These are phyloP conservation scores for Phaenicophaeus curvirostris DNA, from an alignment of 2,797 vertebrate species.

Conservation along the genomic window DNA sequence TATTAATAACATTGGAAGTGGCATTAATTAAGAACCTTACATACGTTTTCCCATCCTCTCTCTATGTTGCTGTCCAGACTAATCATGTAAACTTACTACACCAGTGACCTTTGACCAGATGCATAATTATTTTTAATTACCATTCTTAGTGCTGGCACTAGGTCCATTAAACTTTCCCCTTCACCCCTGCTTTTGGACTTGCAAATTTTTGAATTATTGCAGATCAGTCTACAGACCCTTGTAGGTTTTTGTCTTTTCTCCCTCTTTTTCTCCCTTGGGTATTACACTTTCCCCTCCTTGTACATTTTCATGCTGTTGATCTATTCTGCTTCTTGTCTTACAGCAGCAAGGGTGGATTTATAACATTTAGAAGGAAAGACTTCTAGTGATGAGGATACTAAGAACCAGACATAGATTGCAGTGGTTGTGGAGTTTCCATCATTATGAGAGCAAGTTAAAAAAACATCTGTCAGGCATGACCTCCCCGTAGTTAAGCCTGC, in stretches of 20 bases:
- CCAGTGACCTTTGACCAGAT: conserved; percentile 8
- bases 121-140: conserved; percentile 27
- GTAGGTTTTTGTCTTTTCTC: neutral
- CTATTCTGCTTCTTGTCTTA: neutral
- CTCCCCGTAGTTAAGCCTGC: conserved; percentile 14
- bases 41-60: neutral
- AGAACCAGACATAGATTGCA: neutral
- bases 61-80: conserved; percentile 27
- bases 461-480: conserved; percentile 16
- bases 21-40: conserved; percentile 38
- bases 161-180: neutral
- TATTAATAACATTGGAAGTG: conserved; percentile 43
- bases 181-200: neutral
- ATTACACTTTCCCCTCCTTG: rapidly evolving
- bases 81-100: conserved; percentile 30
- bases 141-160: neutral
- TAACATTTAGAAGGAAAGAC: neutral
- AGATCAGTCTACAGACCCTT: neutral
- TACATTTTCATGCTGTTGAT: neutral
- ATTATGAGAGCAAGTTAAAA: conserved; percentile 24
- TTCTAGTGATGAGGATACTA: neutral
- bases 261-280: neutral
- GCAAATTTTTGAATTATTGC: neutral
- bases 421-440: neutral
- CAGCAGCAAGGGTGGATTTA: neutral